Evolutionary conservation across 1,140 invertebrate genomes (phyloP).

Genomic region (Hylaeus volcanicus): DNA sequence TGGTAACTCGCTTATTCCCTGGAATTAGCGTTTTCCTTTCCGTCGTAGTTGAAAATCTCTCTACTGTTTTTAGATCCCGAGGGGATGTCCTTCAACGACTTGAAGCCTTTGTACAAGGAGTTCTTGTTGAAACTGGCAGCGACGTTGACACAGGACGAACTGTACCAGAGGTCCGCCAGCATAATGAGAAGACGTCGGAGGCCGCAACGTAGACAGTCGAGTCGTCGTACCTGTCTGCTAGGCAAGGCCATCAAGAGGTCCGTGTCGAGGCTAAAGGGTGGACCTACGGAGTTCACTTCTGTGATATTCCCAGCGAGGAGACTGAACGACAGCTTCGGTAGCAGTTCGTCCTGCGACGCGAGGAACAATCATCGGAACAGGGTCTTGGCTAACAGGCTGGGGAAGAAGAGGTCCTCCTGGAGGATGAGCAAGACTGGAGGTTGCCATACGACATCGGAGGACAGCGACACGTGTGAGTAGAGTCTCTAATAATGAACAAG

Average conservation of each 20-base stretch:
- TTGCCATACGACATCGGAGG: conserved; percentile 83
- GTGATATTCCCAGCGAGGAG: conserved; percentile 79
- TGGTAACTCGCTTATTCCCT: conserved; percentile 56
- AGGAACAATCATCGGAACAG: conserved; percentile 73
- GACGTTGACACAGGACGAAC: conserved; percentile 93
- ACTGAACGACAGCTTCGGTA: conserved; percentile 77
- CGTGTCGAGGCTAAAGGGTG: conserved; percentile 77
- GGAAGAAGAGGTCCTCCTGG: conserved; percentile 71
- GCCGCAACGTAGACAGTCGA: conserved; percentile 75
- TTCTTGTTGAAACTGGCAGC: conserved; percentile 92
- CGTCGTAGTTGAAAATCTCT: not conserved
- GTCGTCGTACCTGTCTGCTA: conserved; percentile 72
- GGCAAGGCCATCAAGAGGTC: conserved; percentile 78
- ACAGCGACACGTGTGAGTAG: conserved; percentile 81
- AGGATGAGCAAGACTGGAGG: conserved; percentile 63
- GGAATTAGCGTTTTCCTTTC: not conserved
- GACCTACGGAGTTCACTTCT: conserved; percentile 80
- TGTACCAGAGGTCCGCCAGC: conserved; percentile 92
- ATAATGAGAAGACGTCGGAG: conserved; percentile 89
- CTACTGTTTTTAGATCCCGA: conserved; percentile 83
- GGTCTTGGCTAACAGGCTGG: conserved; percentile 73
- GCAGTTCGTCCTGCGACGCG: conserved; percentile 75
- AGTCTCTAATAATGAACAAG: not conserved
- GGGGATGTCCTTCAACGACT: conserved; percentile 95
- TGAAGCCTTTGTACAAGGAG: conserved; percentile 94